phyloP scores from a whole-genome alignment of 2,113 vertebrate species.

The Strigops habroptila region DNA sequence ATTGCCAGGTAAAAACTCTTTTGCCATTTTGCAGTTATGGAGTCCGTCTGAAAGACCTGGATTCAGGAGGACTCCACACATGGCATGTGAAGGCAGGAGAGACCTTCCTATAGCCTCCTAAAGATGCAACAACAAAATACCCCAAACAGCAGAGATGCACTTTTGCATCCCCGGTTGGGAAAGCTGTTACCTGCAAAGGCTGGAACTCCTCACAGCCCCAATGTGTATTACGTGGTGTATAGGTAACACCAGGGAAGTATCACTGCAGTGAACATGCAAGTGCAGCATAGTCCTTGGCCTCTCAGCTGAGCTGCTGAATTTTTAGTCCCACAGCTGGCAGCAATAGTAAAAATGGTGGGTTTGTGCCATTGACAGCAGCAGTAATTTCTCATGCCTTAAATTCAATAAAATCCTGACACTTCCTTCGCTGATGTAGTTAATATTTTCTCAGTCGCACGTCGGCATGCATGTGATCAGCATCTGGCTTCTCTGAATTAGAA shows the following conservation, averaged over 20 bases:
- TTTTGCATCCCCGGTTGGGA: neutral
- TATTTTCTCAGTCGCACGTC: neutral
- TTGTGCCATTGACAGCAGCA: neutral
- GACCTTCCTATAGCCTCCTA: neutral
- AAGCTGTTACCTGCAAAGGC: neutral
- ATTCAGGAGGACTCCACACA: neutral
- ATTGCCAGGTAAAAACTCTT: neutral
- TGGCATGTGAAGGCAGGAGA: neutral
- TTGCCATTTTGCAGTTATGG: neutral
- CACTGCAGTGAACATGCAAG: neutral
- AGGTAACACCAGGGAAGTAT: neutral
- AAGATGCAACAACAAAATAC: neutral
- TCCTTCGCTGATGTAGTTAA: neutral
- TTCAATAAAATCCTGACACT: neutral
- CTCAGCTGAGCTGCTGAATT: neutral
- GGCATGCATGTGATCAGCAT: neutral
- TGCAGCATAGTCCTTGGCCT: neutral
- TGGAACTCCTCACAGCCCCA: accelerated
- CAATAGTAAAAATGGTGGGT: neutral
- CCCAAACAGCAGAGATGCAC: neutral
- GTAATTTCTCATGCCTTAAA: neutral
- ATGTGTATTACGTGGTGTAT: neutral
- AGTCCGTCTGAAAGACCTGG: neutral
- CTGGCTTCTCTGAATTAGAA: neutral
- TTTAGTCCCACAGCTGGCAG: neutral